phyloP scores from a whole-genome alignment of 2,113 vertebrate species.

The Sinocyclocheilus rhinocerous region DNA sequence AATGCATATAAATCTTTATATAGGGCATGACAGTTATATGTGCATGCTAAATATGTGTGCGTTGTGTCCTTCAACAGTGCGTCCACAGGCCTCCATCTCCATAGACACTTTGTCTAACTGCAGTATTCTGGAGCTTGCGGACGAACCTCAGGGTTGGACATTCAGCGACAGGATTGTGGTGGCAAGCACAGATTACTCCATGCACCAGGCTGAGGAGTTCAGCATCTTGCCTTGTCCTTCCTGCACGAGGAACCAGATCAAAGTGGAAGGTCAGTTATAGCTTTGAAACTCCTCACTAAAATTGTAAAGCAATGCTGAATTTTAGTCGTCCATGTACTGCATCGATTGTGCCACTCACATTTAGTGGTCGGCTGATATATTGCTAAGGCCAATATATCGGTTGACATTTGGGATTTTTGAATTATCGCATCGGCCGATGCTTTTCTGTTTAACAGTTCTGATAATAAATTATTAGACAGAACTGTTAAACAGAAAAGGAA shows the following conservation, averaged over 20 bases:
- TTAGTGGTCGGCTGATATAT: background rate
- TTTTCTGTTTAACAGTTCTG: background rate
- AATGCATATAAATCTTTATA: background rate
- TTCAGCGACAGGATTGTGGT: conserved; percentile 86
- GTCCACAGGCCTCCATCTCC: conserved; percentile 85
- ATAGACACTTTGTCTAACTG: conserved; percentile 73
- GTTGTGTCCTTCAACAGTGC: conserved; percentile 73
- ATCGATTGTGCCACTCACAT: background rate
- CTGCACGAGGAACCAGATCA: conserved; percentile 86
- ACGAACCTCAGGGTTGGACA: conserved; percentile 85
- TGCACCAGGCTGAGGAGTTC: conserved; percentile 97
- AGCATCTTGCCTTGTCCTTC: conserved; percentile 85
- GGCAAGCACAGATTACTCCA: conserved; percentile 96
- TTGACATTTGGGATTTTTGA: too few relatives aligned
- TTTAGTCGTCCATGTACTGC: background rate
- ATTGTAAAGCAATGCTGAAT: background rate
- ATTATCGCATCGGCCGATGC: too few relatives aligned
- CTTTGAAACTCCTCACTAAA: background rate
- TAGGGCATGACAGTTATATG: background rate
- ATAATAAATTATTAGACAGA: background rate
- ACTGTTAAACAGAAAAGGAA: background rate
- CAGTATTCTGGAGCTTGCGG: conserved; percentile 84
- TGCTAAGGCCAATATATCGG: too few relatives aligned
- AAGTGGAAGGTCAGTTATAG: conserved; percentile 84
- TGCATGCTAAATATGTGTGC: conserved; percentile 7